Base-by-base conservation (phyloP, 2,113 vertebrate species). In the Saiga tatarica region DNA sequence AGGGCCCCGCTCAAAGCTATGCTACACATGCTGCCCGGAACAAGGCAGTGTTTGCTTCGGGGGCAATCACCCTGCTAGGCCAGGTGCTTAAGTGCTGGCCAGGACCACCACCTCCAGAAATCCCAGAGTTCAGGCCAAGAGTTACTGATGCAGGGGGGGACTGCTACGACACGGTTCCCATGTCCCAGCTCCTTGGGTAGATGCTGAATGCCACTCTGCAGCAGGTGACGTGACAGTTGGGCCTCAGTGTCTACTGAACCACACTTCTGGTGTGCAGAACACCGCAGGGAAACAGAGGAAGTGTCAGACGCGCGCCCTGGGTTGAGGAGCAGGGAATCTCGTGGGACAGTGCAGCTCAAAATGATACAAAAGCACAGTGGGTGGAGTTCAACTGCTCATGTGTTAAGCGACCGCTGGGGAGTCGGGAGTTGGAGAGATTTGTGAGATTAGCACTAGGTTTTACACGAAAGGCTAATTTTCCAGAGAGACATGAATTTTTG, bases 311-410 rank as follows among this genome's bases (percentile, higher is more conserved):
- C 0, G n/a, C 9, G 19, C 15, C 26, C 11, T 12, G 45, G 2
- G 13, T 28, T 3, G 6, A 55, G 36, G 33, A 74, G 33, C 6
- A 42, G 78, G 39, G 39, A 53, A 28, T 3, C 11, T 23, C 14
- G 7, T 0, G 17, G 57, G 47, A 23, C 4, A 8, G 10, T 0
- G 7, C 26, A 47, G 87, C 30, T 60, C 28, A 59, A n/a, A 47
- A 78, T 0, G 57, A 55, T 28, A n/a, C 1, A n/a, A 39, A 79
- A 11, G n/a, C 39, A 14, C 6, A 2, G 28, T 0, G 2, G 15
- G 28, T 0, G 2, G 15, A 26, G 13, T 9, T 25, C 23, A 36
- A 4, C n/a, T 15, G 21, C 6, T 4, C 7, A 0, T 3, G 8
- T 26, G 67, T 26, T 25, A 42, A 84, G 93, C 0, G 14, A 25